These are phyloP conservation scores for Dendrophyllia cribrosa DNA, from an alignment of 64 coral and sea anemone species.

Conservation along the genomic window DNA sequence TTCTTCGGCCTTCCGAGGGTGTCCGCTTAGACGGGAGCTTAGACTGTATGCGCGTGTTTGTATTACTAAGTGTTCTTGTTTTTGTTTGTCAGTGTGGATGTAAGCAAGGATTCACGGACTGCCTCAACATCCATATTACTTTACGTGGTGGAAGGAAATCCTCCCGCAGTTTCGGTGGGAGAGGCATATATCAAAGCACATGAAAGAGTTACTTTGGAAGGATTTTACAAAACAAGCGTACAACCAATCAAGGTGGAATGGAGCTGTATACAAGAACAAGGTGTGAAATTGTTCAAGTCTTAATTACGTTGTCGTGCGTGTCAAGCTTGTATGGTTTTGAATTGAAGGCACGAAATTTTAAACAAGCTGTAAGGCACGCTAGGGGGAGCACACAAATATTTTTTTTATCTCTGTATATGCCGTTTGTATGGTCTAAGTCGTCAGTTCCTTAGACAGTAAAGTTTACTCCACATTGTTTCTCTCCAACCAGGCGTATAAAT, in stretches of 20 bases:
- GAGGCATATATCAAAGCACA: slow-evolving; percentile 38
- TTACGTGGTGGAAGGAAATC: slow-evolving; percentile 62
- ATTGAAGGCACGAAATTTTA: too few relatives aligned
- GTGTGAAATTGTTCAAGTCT: neutral
- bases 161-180: slow-evolving; percentile 65
- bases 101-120: slow-evolving; percentile 58
- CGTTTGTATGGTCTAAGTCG: too few relatives aligned
- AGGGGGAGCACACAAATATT: too few relatives aligned
- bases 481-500: too few relatives aligned
- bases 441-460: too few relatives aligned
- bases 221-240: slow-evolving; percentile 38
- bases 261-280: slow-evolving; percentile 45
- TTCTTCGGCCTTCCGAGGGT: too few relatives aligned
- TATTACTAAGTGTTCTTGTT: neutral
- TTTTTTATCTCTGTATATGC: too few relatives aligned
- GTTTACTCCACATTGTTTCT: too few relatives aligned
- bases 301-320: neutral
- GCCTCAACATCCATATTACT: slow-evolving; percentile 45
- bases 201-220: slow-evolving; percentile 56
- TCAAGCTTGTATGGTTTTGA: too few relatives aligned
- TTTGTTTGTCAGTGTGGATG: slow-evolving; percentile 41
- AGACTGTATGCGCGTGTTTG: too few relatives aligned
- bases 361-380: too few relatives aligned
- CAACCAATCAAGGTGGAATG: slow-evolving; percentile 59
- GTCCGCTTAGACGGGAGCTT: too few relatives aligned